phyloP scores from a whole-genome alignment of 2,797 vertebrate genomes.

The Melanotaenia maccullochi region DNA sequence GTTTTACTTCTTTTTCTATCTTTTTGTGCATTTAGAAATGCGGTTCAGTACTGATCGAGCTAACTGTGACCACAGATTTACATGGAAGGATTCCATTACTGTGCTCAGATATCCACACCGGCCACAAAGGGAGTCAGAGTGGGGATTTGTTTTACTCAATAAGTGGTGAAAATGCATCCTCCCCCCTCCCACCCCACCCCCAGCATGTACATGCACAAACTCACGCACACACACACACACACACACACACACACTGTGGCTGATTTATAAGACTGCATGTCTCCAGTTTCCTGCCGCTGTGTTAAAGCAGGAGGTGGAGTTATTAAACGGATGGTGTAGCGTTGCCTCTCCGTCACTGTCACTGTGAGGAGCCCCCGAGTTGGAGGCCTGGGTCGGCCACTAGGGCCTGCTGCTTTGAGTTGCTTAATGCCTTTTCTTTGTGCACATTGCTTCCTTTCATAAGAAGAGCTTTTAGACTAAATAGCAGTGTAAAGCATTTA shows the following conservation, averaged over 20 bases:
- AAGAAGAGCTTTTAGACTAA: conserved; percentile 13
- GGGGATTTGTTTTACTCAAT: conserved; percentile 61
- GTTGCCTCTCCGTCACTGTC: conserved; percentile 65
- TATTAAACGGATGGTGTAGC: conserved; percentile 54
- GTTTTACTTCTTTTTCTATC: conserved; percentile 15
- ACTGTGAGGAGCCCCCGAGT: neutral
- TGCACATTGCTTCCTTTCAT: conserved; percentile 2
- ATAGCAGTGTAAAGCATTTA: conserved; percentile 7
- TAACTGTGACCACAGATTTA: conserved; percentile 35
- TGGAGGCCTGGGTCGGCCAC: conserved; percentile 36
- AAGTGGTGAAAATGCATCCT: conserved; percentile 44
- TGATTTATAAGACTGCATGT: conserved; percentile 58
- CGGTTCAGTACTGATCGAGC: conserved; percentile 49
- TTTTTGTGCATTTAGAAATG: conserved; percentile 61
- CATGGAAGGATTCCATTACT: conserved; percentile 55
- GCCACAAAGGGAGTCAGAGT: conserved; percentile 44
- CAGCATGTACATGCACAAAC: no score
- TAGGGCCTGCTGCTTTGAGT: conserved; percentile 31
- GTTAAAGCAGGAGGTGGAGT: conserved; percentile 41
- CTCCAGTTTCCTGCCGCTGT: conserved; percentile 62
- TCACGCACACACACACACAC: conserved; percentile 8
- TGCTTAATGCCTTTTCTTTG: conserved; percentile 24
- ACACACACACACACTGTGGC: conserved; percentile 19
- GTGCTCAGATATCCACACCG: conserved; percentile 40
- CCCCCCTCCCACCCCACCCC: neutral